phyloP scores from a whole-genome alignment of 2,113 vertebrate species.

The Tympanuchus pallidicinctus region DNA sequence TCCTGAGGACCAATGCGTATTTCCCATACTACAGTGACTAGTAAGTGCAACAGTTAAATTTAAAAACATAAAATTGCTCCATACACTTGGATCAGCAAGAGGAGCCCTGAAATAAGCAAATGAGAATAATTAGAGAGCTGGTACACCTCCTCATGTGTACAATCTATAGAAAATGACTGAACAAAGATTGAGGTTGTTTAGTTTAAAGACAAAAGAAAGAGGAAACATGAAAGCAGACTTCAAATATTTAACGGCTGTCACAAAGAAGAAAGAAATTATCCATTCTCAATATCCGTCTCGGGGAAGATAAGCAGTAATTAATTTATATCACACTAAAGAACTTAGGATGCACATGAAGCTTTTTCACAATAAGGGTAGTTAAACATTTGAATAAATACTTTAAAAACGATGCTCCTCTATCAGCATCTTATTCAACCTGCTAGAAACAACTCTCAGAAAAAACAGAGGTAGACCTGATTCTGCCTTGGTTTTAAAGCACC shows the following conservation, averaged over 20 bases:
- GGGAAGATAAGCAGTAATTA: background rate
- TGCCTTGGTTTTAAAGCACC: background rate
- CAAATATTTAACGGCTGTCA: background rate
- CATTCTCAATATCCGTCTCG: background rate
- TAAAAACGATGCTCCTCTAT: background rate
- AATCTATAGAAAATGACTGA: background rate
- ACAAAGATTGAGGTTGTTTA: background rate
- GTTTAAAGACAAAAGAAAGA: conserved; percentile 43
- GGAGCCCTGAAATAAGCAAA: background rate
- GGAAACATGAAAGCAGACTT: conserved; percentile 43
- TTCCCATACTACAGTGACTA: background rate
- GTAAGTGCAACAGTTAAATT: background rate
- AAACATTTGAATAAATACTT: background rate
- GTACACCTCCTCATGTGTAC: background rate
- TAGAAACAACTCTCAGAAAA: background rate
- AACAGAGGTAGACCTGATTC: background rate
- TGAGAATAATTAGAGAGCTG: background rate
- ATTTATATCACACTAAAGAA: background rate
- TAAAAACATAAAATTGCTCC: background rate
- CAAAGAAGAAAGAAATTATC: background rate
- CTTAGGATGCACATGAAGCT: background rate
- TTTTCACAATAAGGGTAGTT: background rate
- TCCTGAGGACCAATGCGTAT: background rate
- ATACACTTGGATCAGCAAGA: background rate
- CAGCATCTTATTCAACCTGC: background rate